Conservation (phyloP, 2,888 invertebrate species). For the Cosmopolites sordidus region DNA sequence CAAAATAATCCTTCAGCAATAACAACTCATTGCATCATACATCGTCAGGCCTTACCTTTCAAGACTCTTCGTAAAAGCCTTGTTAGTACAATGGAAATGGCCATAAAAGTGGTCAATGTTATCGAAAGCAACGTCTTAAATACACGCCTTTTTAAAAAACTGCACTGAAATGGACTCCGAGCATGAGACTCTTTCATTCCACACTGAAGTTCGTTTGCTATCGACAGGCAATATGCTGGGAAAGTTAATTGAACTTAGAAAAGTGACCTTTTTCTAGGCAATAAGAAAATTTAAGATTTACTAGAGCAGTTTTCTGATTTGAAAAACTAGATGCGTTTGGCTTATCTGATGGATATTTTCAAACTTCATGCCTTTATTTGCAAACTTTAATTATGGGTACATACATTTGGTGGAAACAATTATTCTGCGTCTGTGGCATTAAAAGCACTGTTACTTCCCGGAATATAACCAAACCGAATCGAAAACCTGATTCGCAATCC, state of each 20-base stretch:
- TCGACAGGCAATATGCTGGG: slow-evolving; percentile 21
- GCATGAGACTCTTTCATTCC: slow-evolving; percentile 5
- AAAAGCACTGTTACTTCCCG: neutral
- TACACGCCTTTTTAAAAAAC: neutral
- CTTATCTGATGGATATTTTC: slow-evolving; percentile 11
- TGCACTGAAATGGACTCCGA: slow-evolving; percentile 9
- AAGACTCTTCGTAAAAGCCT: slow-evolving; percentile 22
- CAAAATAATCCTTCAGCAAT: no score
- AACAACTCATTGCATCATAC: no score
- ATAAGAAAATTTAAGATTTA: no score
- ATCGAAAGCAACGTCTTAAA: slow-evolving; percentile 22
- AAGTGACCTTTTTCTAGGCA: no score
- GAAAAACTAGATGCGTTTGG: slow-evolving; percentile 10
- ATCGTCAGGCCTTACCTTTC: slow-evolving; percentile 13
- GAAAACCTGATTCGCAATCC: no score
- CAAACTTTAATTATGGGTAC: neutral
- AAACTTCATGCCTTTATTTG: neutral
- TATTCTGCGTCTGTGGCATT: neutral
- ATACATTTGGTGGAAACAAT: neutral
- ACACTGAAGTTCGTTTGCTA: slow-evolving; percentile 14
- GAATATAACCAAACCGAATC: no score
- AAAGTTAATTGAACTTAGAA: no score
- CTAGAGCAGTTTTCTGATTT: neutral
- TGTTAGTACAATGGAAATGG: slow-evolving; percentile 16
- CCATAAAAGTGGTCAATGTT: slow-evolving; percentile 26